Base-by-base conservation (phyloP, 2,888 invertebrate genomes). In the Creontiades dilutus region DNA sequence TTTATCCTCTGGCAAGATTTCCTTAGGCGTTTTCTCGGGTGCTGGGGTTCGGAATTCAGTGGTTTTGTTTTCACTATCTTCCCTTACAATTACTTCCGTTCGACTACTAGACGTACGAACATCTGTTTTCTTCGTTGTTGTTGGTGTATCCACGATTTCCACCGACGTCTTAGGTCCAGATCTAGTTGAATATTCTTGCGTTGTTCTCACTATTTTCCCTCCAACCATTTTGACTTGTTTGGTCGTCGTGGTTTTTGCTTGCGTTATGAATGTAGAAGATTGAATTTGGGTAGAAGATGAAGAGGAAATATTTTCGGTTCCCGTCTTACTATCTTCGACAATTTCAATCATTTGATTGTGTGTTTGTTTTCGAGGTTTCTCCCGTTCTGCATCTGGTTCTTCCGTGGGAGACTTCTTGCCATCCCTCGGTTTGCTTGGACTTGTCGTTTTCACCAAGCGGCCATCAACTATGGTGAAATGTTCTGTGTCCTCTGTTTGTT, bases 151-250 rank as follows among this genome's bases (percentile, higher is more conserved):
- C 23, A 81, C 57, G 80, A 46, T 81, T 89, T 89, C 57, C 19
- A 52, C 37, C 7, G 89, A 23, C 48, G 85, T 85, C 14, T 68
- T 19, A 4, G 61, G 19, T 11, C 23, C 68, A 12, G 23, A 55
- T 23, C 47, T 13, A 1, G 52, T 48, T 7, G 68, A 27, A 23
- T 27, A 82, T n/a, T 48, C 80, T 80, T 55, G n/a, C 52, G 37
- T 81, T 12, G 85, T 86, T 68, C 91, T 91, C 0, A 92, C 90
- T 27, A 91, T 88, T 91, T 91, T 91, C 81, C 91, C 91, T 19
- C 91, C 92, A 13, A 92, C 91, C 91, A 91, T 91, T 27, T 90
- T 91, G 23, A 88, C 76, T 52, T 52, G 85, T 61, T 87, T 86
- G 61, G 86, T 90, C 52, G 86, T 89, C 37, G 89, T 78, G 55